Evolutionary conservation across 2,797 vertebrate genomes (phyloP).

Genomic region (Heliangelus exortis): DNA sequence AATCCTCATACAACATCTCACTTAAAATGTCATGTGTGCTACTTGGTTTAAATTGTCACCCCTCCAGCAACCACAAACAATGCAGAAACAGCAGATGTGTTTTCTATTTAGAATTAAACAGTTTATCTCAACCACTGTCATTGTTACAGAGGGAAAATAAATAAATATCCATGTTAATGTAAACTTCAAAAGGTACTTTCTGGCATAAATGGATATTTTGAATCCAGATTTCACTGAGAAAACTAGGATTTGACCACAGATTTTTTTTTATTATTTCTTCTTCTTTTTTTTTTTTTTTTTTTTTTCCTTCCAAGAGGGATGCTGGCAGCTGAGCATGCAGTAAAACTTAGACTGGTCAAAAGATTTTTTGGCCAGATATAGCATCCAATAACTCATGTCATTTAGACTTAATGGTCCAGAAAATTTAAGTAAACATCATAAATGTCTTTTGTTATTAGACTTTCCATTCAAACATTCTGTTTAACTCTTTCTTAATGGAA

Average conservation of each 20-base stretch:
- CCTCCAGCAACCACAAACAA: conserved; percentile 89
- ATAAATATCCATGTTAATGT: conserved; percentile 88
- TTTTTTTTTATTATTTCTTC: neutral
- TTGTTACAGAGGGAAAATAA: conserved; percentile 88
- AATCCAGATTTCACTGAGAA: conserved; percentile 80
- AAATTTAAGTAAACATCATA: conserved; percentile 87
- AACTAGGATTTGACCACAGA: conserved; percentile 81
- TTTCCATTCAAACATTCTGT: conserved; percentile 82
- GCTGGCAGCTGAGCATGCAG: conserved; percentile 78
- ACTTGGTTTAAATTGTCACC: conserved; percentile 87
- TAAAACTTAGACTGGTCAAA: conserved; percentile 81
- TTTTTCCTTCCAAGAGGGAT: conserved; percentile 69
- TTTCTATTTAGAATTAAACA: conserved; percentile 88
- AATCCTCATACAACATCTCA: conserved; percentile 87
- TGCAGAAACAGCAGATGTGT: conserved; percentile 90
- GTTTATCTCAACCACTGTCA: conserved; percentile 88
- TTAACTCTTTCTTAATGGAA: conserved; percentile 80
- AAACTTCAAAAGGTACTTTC: conserved; percentile 87
- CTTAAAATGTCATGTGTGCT: conserved; percentile 88
- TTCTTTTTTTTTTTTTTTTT: neutral
- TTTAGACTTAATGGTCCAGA: conserved; percentile 81
- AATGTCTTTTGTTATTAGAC: conserved; percentile 85
- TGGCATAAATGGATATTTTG: conserved; percentile 79
- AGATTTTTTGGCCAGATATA: conserved; percentile 82
- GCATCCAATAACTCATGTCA: conserved; percentile 83